phyloP scores from a whole-genome alignment of 1,140 invertebrate genomes.

The Atopsyche davidsoni region DNA sequence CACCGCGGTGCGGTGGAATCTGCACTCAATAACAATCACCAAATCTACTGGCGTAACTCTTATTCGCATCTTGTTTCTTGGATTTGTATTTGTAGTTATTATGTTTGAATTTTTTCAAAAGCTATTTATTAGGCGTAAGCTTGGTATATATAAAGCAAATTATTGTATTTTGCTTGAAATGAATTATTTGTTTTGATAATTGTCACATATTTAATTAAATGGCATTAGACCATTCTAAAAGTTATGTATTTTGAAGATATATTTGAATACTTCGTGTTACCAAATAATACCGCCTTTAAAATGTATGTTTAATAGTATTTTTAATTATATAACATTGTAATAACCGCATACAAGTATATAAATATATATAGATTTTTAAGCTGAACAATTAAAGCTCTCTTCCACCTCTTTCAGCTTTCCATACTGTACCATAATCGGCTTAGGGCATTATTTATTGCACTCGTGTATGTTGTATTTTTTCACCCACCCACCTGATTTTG shows the following conservation, averaged over 20 bases:
- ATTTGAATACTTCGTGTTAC: slow-evolving; percentile 29
- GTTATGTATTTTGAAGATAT: slow-evolving; percentile 14
- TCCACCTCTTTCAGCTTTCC: slow-evolving; percentile 10
- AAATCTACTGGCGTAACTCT: too few relatives aligned
- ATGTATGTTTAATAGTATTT: slow-evolving; percentile 13
- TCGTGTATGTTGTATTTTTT: slow-evolving; percentile 15
- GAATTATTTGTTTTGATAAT: too few relatives aligned
- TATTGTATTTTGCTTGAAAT: too few relatives aligned
- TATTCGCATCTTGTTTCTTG: too few relatives aligned
- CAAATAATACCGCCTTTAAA: slow-evolving; percentile 31
- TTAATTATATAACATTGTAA: slow-evolving; percentile 11
- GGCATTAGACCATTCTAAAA: too few relatives aligned
- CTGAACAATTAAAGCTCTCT: slow-evolving; percentile 29
- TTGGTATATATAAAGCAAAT: too few relatives aligned
- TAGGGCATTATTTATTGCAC: slow-evolving; percentile 29
- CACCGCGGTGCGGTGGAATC: too few relatives aligned
- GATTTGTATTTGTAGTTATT: too few relatives aligned
- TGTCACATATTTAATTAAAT: too few relatives aligned
- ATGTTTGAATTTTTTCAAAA: too few relatives aligned
- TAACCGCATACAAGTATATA: slow-evolving; percentile 18
- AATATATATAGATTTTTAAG: slow-evolving; percentile 21
- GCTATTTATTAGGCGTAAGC: too few relatives aligned
- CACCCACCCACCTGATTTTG: slow-evolving; percentile 21
- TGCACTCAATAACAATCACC: too few relatives aligned
- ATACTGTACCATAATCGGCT: slow-evolving; percentile 16